phyloP scores from a whole-genome alignment of 2,113 vertebrate genomes.

The Lontra canadensis region DNA sequence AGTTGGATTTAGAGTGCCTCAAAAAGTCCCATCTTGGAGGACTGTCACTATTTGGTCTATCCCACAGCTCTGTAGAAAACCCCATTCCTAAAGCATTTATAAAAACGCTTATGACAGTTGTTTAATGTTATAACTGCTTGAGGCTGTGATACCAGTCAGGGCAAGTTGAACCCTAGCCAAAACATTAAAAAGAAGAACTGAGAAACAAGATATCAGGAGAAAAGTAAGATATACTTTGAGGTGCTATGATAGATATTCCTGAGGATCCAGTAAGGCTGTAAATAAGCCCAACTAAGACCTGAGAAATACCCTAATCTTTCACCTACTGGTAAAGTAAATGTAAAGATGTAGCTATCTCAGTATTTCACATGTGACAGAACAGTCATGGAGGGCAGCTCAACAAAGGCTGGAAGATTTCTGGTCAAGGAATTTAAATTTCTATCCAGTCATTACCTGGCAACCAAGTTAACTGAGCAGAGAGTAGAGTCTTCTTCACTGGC shows the following conservation, averaged over 20 bases:
- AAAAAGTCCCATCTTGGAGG: not conserved
- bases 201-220: not conserved
- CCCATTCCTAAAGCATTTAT: not conserved
- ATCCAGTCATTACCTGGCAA: not conserved
- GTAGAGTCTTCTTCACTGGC: not conserved
- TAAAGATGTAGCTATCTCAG: not conserved
- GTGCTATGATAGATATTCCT: not conserved
- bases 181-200: not conserved
- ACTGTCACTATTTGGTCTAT: not conserved
- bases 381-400: no score
- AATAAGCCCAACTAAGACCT: not conserved
- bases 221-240: not conserved
- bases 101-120: not conserved
- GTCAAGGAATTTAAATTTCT: not conserved
- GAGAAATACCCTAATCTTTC: not conserved
- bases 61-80: not conserved
- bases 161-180: not conserved
- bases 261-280: no score
- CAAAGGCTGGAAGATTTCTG: not conserved
- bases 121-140: not conserved
- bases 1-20: not conserved
- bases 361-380: not conserved
- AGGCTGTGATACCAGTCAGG: not conserved
- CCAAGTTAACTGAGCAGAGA: not conserved
- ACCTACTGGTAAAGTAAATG: not conserved